phyloP scores from a whole-genome alignment of 2,888 invertebrate species.

The Eupithecia centaureata region DNA sequence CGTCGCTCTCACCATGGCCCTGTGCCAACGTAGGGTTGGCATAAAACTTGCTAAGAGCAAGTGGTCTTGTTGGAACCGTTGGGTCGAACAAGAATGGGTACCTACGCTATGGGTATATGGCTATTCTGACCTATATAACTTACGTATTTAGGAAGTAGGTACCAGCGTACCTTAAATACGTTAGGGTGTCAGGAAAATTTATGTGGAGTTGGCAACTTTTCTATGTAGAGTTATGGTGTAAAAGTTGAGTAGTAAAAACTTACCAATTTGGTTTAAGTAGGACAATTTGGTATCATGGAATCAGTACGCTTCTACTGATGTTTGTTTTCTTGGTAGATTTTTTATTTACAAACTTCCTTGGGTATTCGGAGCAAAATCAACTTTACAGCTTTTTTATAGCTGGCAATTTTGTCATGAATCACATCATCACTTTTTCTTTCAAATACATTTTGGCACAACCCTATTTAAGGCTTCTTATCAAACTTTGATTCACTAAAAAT shows the following conservation, averaged over 20 bases:
- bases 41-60: slow-evolving; percentile 60
- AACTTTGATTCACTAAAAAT: neutral
- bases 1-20: slow-evolving; percentile 75
- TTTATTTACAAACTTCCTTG: slow-evolving; percentile 35
- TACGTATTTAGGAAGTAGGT: slow-evolving; percentile 44
- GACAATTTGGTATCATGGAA: slow-evolving; percentile 46
- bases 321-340: slow-evolving; percentile 35
- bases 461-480: neutral
- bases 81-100: slow-evolving; percentile 66
- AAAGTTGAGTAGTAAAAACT: slow-evolving; percentile 46
- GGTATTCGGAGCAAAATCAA: slow-evolving; percentile 25
- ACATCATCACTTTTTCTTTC: slow-evolving; percentile 28
- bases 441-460: slow-evolving; percentile 9
- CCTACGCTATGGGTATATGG: slow-evolving; percentile 55
- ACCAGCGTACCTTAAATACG: slow-evolving; percentile 43
- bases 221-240: slow-evolving; percentile 39
- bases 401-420: slow-evolving; percentile 28
- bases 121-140: slow-evolving; percentile 55
- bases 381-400: slow-evolving; percentile 33
- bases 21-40: slow-evolving; percentile 79
- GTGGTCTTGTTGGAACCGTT: slow-evolving; percentile 74
- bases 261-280: slow-evolving; percentile 43
- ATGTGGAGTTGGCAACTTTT: slow-evolving; percentile 39
- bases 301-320: slow-evolving; percentile 41
- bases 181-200: slow-evolving; percentile 40